Conservation (phyloP, 2,888 invertebrate genomes). For the Iselma pallidipennis region DNA sequence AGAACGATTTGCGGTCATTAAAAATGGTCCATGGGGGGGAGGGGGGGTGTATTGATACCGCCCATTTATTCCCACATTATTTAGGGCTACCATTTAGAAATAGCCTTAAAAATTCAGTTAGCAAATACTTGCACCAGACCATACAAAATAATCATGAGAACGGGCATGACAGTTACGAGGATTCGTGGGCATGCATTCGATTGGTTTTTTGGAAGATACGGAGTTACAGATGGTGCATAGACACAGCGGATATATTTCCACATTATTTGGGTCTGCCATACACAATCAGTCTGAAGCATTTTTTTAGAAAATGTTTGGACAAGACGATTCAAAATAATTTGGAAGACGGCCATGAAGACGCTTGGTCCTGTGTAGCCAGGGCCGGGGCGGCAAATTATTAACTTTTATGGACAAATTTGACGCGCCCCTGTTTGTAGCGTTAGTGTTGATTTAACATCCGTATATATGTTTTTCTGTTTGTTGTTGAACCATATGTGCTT, state of each 20-base stretch:
- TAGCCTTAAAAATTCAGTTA: conserved; percentile 79
- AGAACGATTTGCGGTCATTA: conserved; percentile 89
- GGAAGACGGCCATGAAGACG: conserved; percentile 83
- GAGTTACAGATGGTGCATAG: conserved; percentile 81
- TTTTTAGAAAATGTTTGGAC: conserved; percentile 73
- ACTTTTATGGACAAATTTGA: no score
- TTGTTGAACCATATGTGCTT: no score
- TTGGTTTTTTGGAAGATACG: conserved; percentile 80
- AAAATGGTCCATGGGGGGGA: conserved; percentile 80
- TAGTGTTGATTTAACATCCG: no score
- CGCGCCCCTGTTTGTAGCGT: no score
- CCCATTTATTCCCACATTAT: conserved; percentile 84
- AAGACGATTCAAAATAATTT: conserved; percentile 78
- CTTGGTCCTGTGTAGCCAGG: no score
- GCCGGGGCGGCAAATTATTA: no score
- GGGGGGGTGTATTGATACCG: conserved; percentile 90
- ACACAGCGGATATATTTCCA: conserved; percentile 88
- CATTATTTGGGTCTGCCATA: conserved; percentile 83
- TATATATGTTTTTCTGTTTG: no score
- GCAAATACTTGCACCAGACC: conserved; percentile 72
- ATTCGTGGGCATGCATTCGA: conserved; percentile 88
- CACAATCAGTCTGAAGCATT: conserved; percentile 78
- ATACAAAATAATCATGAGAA: conserved; percentile 74
- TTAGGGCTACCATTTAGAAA: conserved; percentile 81
- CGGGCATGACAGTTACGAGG: conserved; percentile 93